Evolutionary conservation across 1,140 invertebrate genomes (phyloP).

Genomic region (Carcinoscorpius rotundicauda): DNA sequence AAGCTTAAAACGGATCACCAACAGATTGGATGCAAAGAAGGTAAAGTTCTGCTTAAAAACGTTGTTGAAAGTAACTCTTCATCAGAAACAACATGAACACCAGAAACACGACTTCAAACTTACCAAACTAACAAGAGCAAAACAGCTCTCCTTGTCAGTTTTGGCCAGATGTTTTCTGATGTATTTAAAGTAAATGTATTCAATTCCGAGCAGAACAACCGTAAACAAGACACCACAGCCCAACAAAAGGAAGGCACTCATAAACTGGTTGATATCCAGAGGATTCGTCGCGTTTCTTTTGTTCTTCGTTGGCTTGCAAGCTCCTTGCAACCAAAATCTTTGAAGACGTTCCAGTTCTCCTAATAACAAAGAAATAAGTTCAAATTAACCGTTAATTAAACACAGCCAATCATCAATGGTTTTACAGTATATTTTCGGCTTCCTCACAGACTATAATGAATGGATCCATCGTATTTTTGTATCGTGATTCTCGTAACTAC

Average conservation of each 20-base stretch:
- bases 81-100: neutral
- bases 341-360: conserved; percentile 85
- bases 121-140: conserved; percentile 76
- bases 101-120: conserved; percentile 25
- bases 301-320: conserved; percentile 83
- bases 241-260: conserved; percentile 89
- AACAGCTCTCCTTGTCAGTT: conserved; percentile 74
- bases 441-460: neutral
- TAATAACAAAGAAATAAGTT: conserved; percentile 28
- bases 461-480: neutral
- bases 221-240: conserved; percentile 85
- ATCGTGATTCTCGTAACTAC: neutral
- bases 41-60: neutral
- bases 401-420: neutral
- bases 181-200: conserved; percentile 90
- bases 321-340: conserved; percentile 94
- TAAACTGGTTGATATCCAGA: conserved; percentile 89
- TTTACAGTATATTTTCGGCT: neutral
- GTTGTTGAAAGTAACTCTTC: neutral
- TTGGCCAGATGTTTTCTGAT: conserved; percentile 69
- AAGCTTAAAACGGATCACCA: neutral
- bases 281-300: conserved; percentile 62
- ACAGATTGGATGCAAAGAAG: neutral
- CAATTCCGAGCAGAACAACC: conserved; percentile 66
- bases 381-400: neutral